These are phyloP conservation scores for Triplophysa dalaica DNA, from an alignment of 2,113 vertebrate species.

Conservation along the genomic window DNA sequence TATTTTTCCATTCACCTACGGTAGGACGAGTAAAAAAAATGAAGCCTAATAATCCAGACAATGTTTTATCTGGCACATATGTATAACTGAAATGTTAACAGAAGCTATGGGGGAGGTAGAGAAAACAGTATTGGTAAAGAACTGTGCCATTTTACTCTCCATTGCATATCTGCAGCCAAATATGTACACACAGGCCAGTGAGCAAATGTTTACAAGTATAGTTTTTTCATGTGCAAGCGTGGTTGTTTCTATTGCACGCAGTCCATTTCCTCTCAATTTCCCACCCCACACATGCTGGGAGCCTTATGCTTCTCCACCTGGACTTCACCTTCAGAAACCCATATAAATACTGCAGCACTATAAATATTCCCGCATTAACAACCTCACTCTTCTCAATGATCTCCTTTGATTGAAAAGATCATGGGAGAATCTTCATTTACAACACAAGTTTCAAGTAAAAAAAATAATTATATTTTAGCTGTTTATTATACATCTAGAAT, in stretches of 20 bases:
- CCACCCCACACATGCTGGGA: slow-evolving; percentile 67
- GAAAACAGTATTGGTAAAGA: too few relatives aligned
- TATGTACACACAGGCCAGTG: slow-evolving; percentile 15
- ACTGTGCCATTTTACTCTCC: too few relatives aligned
- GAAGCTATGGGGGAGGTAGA: slow-evolving; percentile 26
- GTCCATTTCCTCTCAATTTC: slow-evolving; percentile 69
- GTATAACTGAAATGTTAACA: slow-evolving; percentile 22
- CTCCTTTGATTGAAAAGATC: not conserved
- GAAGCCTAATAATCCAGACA: not conserved
- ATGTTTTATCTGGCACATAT: slow-evolving; percentile 9
- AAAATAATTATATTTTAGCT: not conserved
- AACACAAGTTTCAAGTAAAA: not conserved
- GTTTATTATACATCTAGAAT: not conserved
- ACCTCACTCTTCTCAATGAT: slow-evolving; percentile 10
- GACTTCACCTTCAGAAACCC: slow-evolving; percentile 58
- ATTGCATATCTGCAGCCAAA: slow-evolving; percentile 27
- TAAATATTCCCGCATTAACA: slow-evolving; percentile 44
- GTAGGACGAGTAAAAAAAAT: not conserved
- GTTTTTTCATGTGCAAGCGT: slow-evolving; percentile 46
- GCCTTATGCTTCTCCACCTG: slow-evolving; percentile 78
- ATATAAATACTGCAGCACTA: slow-evolving; percentile 44
- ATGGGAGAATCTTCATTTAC: not conserved
- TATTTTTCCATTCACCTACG: not conserved
- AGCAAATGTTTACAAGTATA: slow-evolving; percentile 42
- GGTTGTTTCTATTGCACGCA: slow-evolving; percentile 60